Base-by-base conservation (phyloP, 2,113 vertebrate genomes). In the Orthochromis indermauri region DNA sequence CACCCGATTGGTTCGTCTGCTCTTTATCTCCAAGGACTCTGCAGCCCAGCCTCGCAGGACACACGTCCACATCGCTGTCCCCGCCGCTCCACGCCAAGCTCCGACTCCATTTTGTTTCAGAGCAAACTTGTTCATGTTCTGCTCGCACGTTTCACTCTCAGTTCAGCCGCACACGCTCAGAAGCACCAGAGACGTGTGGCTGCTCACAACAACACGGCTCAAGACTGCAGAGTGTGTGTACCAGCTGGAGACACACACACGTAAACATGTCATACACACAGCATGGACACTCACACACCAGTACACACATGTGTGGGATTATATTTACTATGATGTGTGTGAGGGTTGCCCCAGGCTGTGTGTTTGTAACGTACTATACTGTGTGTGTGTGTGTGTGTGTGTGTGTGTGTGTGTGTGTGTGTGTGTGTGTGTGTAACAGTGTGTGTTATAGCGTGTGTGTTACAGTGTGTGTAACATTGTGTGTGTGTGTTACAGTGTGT, bases 1-100 rank as follows among this genome's bases (percentile, higher is more conserved):
- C 28, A 4, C 53, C 31, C 7, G 8, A 84, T 57, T 76, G 17
- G 21, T 81, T 79, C 8, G 12, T 35, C 31, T 45, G 14, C 6
- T 45, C 37, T 59, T 33, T 86, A 42, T 73, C 61, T 33, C 88
- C 66, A 86, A 88, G 68, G 89, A 88, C 89, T 91, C 87, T 86
- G 80, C 80, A 88, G 89, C 53, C 3, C 8, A 35, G 79, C 28
- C 28, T 10, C n/a, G 13, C 54, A 80, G 31, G 28, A 78, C 37
- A 37, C 59, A 76, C 13, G 8, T 42, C 26, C 71, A 31, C 31
- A 33, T 63, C 28, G 4, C 59, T 63, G 59, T 63, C 59, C 59
- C 28, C 16, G 6, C 31, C 3, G 10, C 61, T 66, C 31, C 17
- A 66, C 61, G 61, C 61, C 61, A 66, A 66, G 17, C 59, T 40